These are phyloP conservation scores for Alca torda DNA, from an alignment of 2,797 vertebrate species.

Conservation along the genomic window DNA sequence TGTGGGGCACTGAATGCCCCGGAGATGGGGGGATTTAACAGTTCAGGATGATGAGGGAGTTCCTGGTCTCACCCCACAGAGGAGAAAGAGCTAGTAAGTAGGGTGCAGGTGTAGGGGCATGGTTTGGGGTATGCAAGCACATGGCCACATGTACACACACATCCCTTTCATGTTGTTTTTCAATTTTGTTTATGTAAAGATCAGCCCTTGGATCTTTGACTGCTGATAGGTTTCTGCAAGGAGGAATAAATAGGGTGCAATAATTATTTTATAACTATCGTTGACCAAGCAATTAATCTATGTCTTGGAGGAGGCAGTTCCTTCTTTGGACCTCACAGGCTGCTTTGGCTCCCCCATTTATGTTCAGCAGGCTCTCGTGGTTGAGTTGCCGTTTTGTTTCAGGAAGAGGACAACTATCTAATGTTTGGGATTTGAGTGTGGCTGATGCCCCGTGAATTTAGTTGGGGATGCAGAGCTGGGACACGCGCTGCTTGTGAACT, in stretches of 20 bases:
- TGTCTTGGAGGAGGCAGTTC: not conserved
- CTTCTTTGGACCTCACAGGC: not conserved
- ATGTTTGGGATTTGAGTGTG: not conserved
- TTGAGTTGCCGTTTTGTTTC: not conserved
- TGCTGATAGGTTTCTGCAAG: not conserved
- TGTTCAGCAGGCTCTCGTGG: not conserved
- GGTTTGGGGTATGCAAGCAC: not conserved
- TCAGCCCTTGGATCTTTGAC: not conserved
- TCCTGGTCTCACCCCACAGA: not conserved
- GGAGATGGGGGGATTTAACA: not conserved
- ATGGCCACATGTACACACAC: fast-evolving
- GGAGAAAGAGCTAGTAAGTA: not conserved
- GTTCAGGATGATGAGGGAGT: not conserved
- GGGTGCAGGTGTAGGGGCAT: not conserved
- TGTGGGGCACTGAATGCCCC: not conserved
- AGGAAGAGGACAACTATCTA: not conserved
- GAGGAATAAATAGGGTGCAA: not conserved
- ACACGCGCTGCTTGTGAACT: not conserved
- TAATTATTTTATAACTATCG: not conserved
- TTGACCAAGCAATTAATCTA: not conserved
- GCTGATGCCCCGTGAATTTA: not conserved
- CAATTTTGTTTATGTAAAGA: not conserved
- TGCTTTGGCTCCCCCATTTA: not conserved
- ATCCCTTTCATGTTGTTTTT: not conserved
- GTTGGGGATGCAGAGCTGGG: not conserved